Percentiles rank a stretch among this genome's conserved stretches.
Evolutionary conservation across 2,113 vertebrate species (phyloP).

Genomic region (Dasyurus viverrinus): DNA sequence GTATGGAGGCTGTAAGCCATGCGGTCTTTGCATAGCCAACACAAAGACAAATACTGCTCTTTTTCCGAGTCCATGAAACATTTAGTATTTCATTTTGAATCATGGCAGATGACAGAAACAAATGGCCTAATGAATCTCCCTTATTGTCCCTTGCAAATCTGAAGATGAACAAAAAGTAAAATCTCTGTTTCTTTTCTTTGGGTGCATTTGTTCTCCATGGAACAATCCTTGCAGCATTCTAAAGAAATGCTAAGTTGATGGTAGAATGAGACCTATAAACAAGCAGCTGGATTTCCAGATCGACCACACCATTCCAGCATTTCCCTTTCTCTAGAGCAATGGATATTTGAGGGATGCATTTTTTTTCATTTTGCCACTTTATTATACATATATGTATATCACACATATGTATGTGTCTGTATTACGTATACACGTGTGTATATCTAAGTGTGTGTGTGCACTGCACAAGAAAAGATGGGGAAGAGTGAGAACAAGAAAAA

Average conservation of each 20-base stretch:
- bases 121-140: constrained; percentile 99
- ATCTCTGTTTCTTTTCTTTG: constrained; percentile 81
- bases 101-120: constrained; percentile 98
- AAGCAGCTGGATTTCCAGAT: constrained; percentile 62
- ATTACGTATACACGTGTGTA: constrained; percentile 52
- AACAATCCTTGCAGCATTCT: constrained; percentile 66
- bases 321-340: constrained; percentile 14
- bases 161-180: constrained; percentile 91
- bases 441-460: constrained; percentile 15
- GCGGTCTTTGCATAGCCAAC: constrained; percentile 90
- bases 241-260: constrained; percentile 61
- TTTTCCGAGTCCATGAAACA: constrained; percentile 99
- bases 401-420: background rate
- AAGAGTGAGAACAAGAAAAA: constrained; percentile 41
- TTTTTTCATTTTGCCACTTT: constrained; percentile 46
- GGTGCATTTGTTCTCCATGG: constrained; percentile 65
- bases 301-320: rapidly evolving
- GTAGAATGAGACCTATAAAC: constrained; percentile 77
- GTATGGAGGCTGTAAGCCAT: constrained; percentile 88
- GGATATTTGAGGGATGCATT: constrained; percentile 36
- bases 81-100: constrained; percentile 99
- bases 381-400: constrained; percentile 47
- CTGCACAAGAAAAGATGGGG: background rate
- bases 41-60: constrained; percentile 99
- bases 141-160: constrained; percentile 95